Percentiles rank a stretch among this genome's conserved stretches.
These are phyloP conservation scores for Catharus fuscescens DNA, from an alignment of 2,113 vertebrate species.

Conservation along the genomic window DNA sequence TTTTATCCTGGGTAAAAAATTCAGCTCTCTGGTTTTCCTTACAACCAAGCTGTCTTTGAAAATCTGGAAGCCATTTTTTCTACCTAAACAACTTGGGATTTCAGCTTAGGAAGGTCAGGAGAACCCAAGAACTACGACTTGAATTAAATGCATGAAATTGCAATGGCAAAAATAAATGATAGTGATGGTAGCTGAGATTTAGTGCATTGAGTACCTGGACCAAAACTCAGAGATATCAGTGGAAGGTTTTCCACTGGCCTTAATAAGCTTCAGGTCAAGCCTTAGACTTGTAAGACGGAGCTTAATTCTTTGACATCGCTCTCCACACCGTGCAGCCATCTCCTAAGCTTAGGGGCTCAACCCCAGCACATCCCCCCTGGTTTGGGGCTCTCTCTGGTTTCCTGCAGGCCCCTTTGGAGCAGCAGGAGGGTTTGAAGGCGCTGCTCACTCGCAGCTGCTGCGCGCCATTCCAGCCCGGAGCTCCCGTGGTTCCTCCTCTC, in stretches of 20 bases:
- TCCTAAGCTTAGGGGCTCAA: neutral
- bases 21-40: neutral
- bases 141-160: neutral
- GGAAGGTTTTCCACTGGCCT: neutral
- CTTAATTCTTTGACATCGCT: slow-evolving; percentile 1
- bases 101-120: neutral
- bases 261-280: neutral
- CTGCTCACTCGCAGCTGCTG: neutral
- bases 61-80: neutral
- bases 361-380: neutral
- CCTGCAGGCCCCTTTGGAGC: neutral
- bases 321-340: neutral
- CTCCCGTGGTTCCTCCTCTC: neutral
- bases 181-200: neutral
- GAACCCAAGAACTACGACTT: neutral
- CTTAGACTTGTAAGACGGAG: neutral
- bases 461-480: neutral
- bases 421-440: neutral
- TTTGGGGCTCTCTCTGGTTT: neutral
- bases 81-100: neutral
- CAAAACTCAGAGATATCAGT: neutral
- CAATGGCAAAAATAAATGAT: neutral
- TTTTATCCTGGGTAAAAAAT: neutral
- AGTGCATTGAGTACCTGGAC: neutral
- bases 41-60: neutral